phyloP scores from a whole-genome alignment of 2,797 vertebrate species.

The Hirundo rustica region DNA sequence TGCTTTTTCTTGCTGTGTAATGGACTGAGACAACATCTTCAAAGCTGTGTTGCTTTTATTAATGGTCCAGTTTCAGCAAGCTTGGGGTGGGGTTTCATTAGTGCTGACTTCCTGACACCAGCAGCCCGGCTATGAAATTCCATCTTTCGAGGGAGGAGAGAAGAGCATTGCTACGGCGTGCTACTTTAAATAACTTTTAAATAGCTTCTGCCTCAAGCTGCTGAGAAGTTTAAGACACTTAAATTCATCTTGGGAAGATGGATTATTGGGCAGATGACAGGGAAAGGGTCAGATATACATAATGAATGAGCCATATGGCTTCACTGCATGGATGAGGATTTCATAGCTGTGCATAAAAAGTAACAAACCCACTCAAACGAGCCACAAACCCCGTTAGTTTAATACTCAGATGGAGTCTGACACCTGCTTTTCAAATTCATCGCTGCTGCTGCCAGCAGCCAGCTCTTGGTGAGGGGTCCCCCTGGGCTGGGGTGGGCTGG shows the following conservation, averaged over 20 bases:
- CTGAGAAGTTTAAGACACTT: not conserved
- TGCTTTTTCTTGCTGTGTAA: not conserved
- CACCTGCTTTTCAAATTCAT: not conserved
- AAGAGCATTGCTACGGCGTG: not conserved
- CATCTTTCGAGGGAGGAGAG: not conserved
- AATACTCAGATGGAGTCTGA: not conserved
- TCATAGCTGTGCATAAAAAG: not conserved
- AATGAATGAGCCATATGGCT: slow-evolving; percentile 43
- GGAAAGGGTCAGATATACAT: slow-evolving; percentile 28
- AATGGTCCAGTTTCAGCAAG: not conserved
- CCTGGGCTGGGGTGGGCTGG: not conserved
- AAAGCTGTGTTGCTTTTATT: not conserved
- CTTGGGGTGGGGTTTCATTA: not conserved
- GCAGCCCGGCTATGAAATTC: not conserved
- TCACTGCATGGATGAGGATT: not conserved
- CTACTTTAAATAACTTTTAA: slow-evolving; percentile 11
- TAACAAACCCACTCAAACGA: not conserved
- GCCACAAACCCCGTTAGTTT: not conserved
- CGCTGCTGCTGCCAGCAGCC: not conserved
- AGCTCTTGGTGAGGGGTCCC: not conserved
- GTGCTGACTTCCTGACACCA: not conserved
- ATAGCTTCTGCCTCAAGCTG: not conserved
- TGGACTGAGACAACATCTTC: not conserved
- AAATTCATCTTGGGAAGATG: slow-evolving; percentile 11
- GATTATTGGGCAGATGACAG: slow-evolving; percentile 36